These are phyloP conservation scores for Dicyrtomina minuta DNA, from an alignment of 2,888 invertebrate genomes.

Conservation along the genomic window DNA sequence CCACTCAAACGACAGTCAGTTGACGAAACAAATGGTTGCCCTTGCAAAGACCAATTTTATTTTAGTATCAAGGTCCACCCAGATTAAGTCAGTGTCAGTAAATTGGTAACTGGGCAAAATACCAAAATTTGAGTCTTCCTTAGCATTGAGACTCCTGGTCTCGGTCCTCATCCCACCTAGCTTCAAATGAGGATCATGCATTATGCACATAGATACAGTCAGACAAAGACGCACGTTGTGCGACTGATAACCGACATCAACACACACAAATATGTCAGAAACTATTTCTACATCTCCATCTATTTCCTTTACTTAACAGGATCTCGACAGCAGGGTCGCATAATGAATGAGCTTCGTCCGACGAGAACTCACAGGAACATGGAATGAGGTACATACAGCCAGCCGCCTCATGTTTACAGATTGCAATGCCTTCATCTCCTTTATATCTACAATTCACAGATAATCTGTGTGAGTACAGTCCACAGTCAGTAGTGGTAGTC, in stretches of 20 bases:
- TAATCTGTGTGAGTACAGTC: too few species aligned
- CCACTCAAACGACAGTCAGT: slow-evolving; percentile 18
- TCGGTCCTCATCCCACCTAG: neutral
- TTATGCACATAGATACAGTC: neutral
- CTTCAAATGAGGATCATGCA: neutral
- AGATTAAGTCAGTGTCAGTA: slow-evolving; percentile 23
- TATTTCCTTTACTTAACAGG: too few species aligned
- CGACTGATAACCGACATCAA: neutral
- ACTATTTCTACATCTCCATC: neutral
- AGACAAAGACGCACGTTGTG: too few species aligned
- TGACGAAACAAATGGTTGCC: slow-evolving; percentile 32
- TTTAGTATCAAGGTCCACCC: slow-evolving; percentile 46
- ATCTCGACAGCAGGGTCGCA: too few species aligned
- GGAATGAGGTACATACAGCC: too few species aligned
- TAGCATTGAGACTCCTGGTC: slow-evolving; percentile 4
- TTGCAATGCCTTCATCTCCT: too few species aligned
- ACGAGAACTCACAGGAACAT: too few species aligned
- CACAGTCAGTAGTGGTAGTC: too few species aligned
- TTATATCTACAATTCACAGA: too few species aligned
- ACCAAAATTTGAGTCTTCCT: slow-evolving; percentile 20
- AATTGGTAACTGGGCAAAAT: slow-evolving; percentile 36
- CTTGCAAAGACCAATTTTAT: slow-evolving; percentile 41
- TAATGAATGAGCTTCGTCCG: too few species aligned
- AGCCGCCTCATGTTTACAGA: too few species aligned
- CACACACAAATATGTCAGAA: neutral